phyloP scores from a whole-genome alignment of 2,888 invertebrate genomes.

The Metellina segmentata region DNA sequence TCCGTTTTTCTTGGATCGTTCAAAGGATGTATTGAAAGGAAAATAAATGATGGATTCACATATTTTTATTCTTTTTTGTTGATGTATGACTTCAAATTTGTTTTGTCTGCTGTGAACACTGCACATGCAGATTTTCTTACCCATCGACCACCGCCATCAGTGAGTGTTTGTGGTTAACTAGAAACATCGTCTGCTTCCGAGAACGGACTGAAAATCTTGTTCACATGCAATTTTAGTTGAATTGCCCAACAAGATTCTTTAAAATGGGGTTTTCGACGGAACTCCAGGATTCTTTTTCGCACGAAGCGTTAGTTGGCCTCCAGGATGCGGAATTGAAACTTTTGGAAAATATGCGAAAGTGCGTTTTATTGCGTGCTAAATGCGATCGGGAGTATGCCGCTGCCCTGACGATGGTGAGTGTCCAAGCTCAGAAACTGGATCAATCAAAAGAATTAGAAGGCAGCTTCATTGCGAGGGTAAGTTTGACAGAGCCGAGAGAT shows the following conservation, averaged over 20 bases:
- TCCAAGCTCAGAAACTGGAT: constrained; percentile 80
- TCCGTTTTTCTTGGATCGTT: neutral
- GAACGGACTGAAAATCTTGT: too few species aligned
- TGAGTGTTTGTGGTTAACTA: neutral
- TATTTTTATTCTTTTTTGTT: neutral
- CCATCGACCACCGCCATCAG: neutral
- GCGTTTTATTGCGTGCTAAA: constrained; percentile 92
- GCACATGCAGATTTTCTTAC: neutral
- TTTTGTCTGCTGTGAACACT: neutral
- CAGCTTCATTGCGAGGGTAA: constrained; percentile 73
- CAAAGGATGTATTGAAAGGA: neutral
- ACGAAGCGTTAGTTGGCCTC: constrained; percentile 92
- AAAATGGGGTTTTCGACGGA: constrained; percentile 89
- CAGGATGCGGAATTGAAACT: constrained; percentile 96
- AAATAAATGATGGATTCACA: neutral
- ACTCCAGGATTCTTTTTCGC: constrained; percentile 92
- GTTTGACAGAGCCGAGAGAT: constrained; percentile 13
- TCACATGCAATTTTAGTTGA: too few species aligned
- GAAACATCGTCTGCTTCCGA: too few species aligned
- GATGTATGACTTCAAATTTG: neutral
- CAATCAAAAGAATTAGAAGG: constrained; percentile 74
- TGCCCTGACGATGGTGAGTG: constrained; percentile 84
- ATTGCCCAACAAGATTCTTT: neutral
- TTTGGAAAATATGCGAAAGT: constrained; percentile 94
- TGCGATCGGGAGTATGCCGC: constrained; percentile 95